A percentile compares a stretch with the other conserved stretches of the same genome.
These are phyloP conservation scores for Champsocephalus gunnari DNA, from an alignment of 2,797 vertebrate species.

Conservation along the genomic window DNA sequence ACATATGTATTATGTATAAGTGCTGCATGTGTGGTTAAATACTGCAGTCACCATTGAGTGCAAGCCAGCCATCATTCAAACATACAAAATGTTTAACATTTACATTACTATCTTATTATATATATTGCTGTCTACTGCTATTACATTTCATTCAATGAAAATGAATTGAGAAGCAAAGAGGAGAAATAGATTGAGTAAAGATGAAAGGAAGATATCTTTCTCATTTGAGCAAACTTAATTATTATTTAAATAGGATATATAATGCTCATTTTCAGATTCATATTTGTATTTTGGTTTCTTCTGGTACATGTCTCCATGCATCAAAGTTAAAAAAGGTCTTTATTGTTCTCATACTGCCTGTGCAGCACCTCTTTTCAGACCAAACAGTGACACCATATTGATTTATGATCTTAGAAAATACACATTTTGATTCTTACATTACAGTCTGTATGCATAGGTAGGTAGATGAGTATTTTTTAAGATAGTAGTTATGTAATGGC, in stretches of 20 bases:
- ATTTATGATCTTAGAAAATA: no score
- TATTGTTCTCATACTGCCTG: no score
- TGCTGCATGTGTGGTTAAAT: not conserved
- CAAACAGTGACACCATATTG: no score
- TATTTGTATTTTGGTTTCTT: no score
- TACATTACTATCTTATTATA: not conserved
- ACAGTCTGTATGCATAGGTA: not conserved
- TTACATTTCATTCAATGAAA: not conserved
- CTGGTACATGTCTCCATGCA: no score
- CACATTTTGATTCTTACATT: no score
- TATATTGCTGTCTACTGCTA: not conserved
- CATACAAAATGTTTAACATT: not conserved
- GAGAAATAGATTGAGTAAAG: not conserved
- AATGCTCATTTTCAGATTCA: no score
- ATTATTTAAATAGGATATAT: no score
- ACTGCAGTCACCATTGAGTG: not conserved
- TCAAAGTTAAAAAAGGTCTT: no score
- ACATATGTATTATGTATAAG: conserved; percentile 23
- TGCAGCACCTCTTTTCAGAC: no score
- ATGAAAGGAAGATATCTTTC: not conserved
- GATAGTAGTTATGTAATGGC: conserved; percentile 11
- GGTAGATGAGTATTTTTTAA: not conserved
- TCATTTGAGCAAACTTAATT: not conserved
- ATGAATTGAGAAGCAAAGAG: not conserved
- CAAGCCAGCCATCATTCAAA: not conserved